Percentiles rank a stretch among this genome's conserved stretches.
Evolutionary conservation across 2,113 vertebrate genomes (phyloP).

Genomic region (Manacus vitellinus): DNA sequence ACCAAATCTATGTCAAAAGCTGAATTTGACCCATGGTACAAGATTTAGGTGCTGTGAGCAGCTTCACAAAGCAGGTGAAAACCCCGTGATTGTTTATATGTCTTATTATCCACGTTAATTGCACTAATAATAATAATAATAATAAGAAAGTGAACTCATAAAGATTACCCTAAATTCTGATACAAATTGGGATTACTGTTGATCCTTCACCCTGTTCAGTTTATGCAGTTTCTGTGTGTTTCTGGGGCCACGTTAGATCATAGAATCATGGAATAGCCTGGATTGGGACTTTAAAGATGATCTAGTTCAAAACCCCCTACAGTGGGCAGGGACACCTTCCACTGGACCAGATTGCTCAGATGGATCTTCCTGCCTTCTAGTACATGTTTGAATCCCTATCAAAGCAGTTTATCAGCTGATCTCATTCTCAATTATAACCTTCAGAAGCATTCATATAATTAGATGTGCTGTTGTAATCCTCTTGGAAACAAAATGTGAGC

Average conservation of each 20-base stretch:
- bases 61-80: not conserved
- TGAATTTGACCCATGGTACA: not conserved
- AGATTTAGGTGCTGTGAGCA: not conserved
- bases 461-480: constrained; percentile 26
- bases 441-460: not conserved
- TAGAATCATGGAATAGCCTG: rapidly evolving
- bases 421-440: not conserved
- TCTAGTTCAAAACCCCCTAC: not conserved
- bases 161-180: not conserved
- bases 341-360: not conserved
- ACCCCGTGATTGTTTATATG: not conserved
- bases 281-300: not conserved
- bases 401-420: not conserved
- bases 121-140: not conserved
- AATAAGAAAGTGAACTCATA: not conserved
- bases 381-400: not conserved
- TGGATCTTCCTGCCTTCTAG: not conserved
- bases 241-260: not conserved
- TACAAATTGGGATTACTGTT: not conserved
- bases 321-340: not conserved
- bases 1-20: not conserved
- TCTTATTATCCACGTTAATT: not conserved
- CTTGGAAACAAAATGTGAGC: not conserved
- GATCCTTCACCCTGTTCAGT: too few species aligned
- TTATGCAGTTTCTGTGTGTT: not conserved